Percentiles rank a stretch among this genome's conserved stretches.
Conservation (phyloP, 2,113 vertebrate genomes). For the Oreochromis niloticus region DNA sequence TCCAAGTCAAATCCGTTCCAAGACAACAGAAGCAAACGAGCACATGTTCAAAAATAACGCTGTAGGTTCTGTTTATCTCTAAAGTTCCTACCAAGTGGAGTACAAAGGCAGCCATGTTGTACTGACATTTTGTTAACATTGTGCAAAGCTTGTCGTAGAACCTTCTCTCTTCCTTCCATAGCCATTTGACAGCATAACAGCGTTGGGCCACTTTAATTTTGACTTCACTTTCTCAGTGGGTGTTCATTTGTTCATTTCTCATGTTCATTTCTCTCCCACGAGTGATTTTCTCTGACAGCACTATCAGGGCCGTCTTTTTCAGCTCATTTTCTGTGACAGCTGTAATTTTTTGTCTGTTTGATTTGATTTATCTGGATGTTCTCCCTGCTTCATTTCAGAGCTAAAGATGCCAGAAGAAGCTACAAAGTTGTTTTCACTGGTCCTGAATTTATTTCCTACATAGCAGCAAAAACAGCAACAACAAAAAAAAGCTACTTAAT, state of each 20-base stretch:
- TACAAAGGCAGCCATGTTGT: not conserved
- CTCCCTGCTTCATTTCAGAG: not conserved
- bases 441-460: not conserved
- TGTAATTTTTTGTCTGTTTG: not conserved
- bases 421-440: not conserved
- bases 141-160: not conserved
- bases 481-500: rapidly evolving
- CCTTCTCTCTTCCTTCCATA: not conserved
- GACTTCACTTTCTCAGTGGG: not conserved
- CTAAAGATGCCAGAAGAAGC: not conserved
- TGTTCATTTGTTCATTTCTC: not conserved
- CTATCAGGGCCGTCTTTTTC: not conserved
- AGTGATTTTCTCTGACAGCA: not conserved
- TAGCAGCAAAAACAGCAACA: not conserved
- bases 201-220: not conserved
- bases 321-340: not conserved
- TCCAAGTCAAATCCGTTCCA: not conserved
- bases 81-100: not conserved
- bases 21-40: not conserved
- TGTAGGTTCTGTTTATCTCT: not conserved
- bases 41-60: not conserved
- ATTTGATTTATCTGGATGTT: not conserved
- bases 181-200: not conserved
- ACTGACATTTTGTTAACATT: not conserved
- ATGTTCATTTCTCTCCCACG: rapidly evolving